These are phyloP conservation scores for Dione vanillae DNA, from an alignment of 2,888 invertebrate species.

Conservation along the genomic window DNA sequence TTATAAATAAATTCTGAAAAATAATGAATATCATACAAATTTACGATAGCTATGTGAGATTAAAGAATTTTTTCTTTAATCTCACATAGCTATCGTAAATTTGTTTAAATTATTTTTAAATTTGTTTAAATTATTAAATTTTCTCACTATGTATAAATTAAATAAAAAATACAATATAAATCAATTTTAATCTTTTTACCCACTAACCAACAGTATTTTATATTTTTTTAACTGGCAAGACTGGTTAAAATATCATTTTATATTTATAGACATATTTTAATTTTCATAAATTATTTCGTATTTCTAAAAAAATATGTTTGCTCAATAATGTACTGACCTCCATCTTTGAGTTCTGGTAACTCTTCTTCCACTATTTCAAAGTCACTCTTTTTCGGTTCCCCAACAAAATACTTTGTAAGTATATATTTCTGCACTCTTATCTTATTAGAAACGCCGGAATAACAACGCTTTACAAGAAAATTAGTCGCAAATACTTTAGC, in stretches of 20 bases:
- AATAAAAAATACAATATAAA: no score
- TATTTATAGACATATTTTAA: no score
- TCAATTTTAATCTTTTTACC: not conserved
- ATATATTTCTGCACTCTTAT: constrained; percentile 86
- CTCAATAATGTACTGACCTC: constrained; percentile 80
- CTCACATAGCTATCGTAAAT: no score
- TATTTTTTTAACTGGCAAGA: constrained; percentile 9
- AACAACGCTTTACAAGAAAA: constrained; percentile 56
- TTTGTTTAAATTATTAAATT: no score
- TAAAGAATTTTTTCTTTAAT: no score
- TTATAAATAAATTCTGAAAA: no score
- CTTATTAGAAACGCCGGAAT: constrained; percentile 60
- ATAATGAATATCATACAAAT: not conserved
- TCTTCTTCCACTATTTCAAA: constrained; percentile 88
- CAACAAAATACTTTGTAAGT: constrained; percentile 86
- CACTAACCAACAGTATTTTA: no score
- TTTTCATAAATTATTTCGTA: no score
- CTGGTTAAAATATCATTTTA: not conserved
- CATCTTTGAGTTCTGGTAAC: constrained; percentile 86
- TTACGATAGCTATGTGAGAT: not conserved
- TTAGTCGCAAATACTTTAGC: constrained; percentile 22
- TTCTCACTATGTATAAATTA: no score
- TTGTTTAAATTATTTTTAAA: no score
- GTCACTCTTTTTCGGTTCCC: constrained; percentile 86
- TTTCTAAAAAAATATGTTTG: not conserved